Percentiles rank a stretch among this genome's conserved stretches.
phyloP scores from a whole-genome alignment of 2,797 vertebrate genomes.

The Bufotes viridis region DNA sequence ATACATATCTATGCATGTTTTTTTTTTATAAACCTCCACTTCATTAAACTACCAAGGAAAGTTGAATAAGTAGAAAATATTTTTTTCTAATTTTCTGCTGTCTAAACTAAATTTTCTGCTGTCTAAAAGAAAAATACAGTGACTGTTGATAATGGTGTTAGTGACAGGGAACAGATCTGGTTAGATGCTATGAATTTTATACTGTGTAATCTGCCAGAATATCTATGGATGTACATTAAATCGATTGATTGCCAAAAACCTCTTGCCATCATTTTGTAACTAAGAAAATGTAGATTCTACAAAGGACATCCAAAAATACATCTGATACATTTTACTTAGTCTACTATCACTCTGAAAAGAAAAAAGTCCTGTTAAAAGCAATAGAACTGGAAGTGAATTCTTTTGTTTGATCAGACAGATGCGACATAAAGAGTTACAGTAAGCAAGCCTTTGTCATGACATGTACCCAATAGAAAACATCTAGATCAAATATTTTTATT shows the following conservation, averaged over 20 bases:
- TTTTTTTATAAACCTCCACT: too few species aligned
- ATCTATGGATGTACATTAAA: not conserved
- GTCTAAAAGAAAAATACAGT: too few species aligned
- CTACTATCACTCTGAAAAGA: constrained; percentile 44
- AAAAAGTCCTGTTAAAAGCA: not conserved
- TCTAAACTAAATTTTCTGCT: too few species aligned
- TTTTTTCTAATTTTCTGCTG: too few species aligned
- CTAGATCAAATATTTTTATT: too few species aligned
- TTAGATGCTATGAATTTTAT: not conserved
- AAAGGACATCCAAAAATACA: not conserved
- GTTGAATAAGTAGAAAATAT: too few species aligned
- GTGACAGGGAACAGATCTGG: too few species aligned
- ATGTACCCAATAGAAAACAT: too few species aligned
- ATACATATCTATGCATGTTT: too few species aligned
- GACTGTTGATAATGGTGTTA: too few species aligned
- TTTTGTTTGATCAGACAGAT: not conserved
- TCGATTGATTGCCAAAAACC: not conserved
- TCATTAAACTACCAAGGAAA: too few species aligned
- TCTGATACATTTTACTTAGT: constrained; percentile 27
- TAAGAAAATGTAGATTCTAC: not conserved
- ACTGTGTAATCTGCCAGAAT: not conserved
- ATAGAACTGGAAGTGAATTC: not conserved
- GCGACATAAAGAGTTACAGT: not conserved
- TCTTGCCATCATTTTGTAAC: not conserved
- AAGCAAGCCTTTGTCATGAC: too few species aligned